A percentile compares a stretch with the other conserved stretches of the same genome.
These are phyloP conservation scores for Malurus elegans DNA, from an alignment of 2,113 vertebrate genomes.

Conservation along the genomic window DNA sequence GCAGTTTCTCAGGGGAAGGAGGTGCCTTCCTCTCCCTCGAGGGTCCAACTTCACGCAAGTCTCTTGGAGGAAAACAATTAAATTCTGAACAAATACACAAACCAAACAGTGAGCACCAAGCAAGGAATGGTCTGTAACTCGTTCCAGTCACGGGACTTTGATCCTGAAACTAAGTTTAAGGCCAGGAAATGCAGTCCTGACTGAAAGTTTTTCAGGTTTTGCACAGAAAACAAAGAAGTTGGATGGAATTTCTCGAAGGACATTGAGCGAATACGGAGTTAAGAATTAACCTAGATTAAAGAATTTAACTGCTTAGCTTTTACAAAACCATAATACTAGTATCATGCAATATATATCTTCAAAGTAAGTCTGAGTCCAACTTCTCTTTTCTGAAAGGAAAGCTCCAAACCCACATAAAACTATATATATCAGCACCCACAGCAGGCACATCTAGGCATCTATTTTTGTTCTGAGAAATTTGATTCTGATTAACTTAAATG, in stretches of 20 bases:
- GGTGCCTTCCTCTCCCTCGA: neutral
- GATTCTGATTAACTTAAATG: neutral
- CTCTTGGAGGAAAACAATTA: neutral
- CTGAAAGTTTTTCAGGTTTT: neutral
- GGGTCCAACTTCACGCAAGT: neutral
- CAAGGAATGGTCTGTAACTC: neutral
- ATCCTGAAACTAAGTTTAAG: neutral
- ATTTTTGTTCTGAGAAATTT: neutral
- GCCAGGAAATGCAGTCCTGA: neutral
- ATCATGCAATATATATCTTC: neutral
- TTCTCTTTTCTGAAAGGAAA: neutral
- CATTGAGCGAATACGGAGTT: neutral
- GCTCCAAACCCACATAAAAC: neutral
- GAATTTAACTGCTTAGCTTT: neutral
- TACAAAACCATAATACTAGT: neutral
- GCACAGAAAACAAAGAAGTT: neutral
- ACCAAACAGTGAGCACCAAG: neutral
- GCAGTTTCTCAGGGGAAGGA: neutral
- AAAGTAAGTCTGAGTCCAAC: neutral
- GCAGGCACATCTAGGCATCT: neutral
- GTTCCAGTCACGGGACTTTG: neutral
- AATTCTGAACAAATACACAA: neutral
- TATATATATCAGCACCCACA: neutral
- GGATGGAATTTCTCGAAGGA: neutral
- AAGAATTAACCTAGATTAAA: neutral